Conservation (phyloP, 2,113 vertebrate species). For the Misgurnus mizolepis region DNA sequence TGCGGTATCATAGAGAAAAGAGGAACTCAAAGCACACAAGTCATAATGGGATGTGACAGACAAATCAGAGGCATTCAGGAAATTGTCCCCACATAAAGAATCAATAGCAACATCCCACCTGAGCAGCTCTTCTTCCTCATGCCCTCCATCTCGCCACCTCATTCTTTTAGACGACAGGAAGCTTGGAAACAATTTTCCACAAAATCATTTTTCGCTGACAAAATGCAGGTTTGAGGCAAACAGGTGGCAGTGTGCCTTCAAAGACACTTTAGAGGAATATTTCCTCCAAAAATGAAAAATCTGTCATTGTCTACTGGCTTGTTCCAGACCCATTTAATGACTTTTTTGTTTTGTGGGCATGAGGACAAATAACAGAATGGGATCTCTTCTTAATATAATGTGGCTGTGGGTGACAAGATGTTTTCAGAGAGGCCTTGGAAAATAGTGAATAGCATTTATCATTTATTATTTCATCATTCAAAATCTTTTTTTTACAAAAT, state of each 20-base stretch:
- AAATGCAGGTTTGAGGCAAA: background rate
- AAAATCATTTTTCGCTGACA: background rate
- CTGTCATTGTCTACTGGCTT: no score
- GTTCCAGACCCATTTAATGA: no score
- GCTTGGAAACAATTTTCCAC: slow-evolving; percentile 12
- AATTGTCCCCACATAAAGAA: slow-evolving; percentile 66
- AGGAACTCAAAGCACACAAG: slow-evolving; percentile 57
- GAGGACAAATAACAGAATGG: no score
- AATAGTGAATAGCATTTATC: no score
- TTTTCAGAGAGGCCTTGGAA: no score
- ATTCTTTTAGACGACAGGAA: slow-evolving; percentile 18
- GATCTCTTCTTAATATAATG: no score
- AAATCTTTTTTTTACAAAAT: no score
- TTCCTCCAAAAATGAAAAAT: no score
- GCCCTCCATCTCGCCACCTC: slow-evolving; percentile 19
- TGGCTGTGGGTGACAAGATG: no score
- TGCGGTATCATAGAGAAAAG: slow-evolving; percentile 60
- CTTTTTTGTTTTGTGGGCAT: no score
- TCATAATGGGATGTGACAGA: slow-evolving; percentile 72
- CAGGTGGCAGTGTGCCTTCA: background rate
- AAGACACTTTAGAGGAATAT: background rate
- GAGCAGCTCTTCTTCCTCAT: slow-evolving; percentile 52
- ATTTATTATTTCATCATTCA: no score
- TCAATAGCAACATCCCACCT: slow-evolving; percentile 62
- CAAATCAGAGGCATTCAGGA: slow-evolving; percentile 67